Conservation (phyloP, 2,113 vertebrate genomes). For the Xyliphius kryptos region DNA sequence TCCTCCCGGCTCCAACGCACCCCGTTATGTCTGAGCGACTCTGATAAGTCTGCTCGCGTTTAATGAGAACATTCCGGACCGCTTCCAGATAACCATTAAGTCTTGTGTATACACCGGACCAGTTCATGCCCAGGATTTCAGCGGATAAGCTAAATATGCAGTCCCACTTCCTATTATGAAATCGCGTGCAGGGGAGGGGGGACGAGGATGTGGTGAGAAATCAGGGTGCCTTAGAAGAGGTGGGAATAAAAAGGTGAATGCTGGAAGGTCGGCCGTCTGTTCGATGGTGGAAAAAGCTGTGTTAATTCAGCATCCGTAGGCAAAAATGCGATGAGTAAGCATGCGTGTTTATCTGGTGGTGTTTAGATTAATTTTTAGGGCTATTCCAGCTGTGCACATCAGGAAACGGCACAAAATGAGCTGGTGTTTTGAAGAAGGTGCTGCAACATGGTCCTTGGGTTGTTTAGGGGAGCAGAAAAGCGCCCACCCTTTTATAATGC, state of each 20-base stretch:
- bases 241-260: too few species aligned
- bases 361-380: too few species aligned
- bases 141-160: constrained; percentile 39
- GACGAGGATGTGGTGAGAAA: too few species aligned
- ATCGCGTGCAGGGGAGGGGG: not conserved
- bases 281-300: too few species aligned
- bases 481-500: too few species aligned
- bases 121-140: constrained; percentile 34
- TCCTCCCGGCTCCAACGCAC: constrained; percentile 28
- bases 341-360: constrained; percentile 28
- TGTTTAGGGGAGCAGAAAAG: too few species aligned
- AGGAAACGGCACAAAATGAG: too few species aligned
- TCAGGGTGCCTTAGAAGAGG: too few species aligned
- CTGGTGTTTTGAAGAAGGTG: too few species aligned
- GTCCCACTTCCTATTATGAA: constrained; percentile 16
- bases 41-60: constrained; percentile 49
- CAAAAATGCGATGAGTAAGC: constrained; percentile 41
- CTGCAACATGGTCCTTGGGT: too few species aligned
- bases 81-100: constrained; percentile 45
- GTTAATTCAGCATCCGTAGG: constrained; percentile 41
- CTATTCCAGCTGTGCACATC: too few species aligned
- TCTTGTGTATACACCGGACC: constrained; percentile 32
- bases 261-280: too few species aligned
- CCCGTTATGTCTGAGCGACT: constrained; percentile 42
- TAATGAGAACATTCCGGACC: constrained; percentile 41